Evolutionary conservation across 2,797 vertebrate species (phyloP).

Genomic region (Anabacerthia variegaticeps): DNA sequence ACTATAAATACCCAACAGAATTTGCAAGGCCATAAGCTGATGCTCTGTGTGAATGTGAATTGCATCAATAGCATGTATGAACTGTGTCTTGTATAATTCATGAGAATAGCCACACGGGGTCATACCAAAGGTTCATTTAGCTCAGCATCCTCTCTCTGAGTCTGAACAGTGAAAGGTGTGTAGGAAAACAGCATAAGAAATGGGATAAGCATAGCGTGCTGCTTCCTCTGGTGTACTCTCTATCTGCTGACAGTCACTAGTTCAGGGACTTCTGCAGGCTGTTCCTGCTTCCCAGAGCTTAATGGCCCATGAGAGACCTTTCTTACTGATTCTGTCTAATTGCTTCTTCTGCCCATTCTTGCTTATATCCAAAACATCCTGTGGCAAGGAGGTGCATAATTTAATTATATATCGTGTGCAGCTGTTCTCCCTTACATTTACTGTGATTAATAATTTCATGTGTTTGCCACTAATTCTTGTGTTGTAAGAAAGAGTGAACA

Average conservation of each 20-base stretch:
- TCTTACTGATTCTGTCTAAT: background rate
- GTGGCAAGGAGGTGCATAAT: background rate
- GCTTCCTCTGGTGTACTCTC: background rate
- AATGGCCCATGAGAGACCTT: background rate
- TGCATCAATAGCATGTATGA: background rate
- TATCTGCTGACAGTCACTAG: background rate
- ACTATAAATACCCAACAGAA: background rate
- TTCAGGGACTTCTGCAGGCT: background rate
- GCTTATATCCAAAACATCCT: background rate
- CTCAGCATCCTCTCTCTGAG: background rate
- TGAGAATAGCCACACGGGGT: constrained; percentile 13
- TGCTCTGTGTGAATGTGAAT: background rate
- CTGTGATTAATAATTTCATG: background rate
- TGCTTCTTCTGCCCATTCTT: constrained; percentile 3
- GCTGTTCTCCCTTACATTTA: background rate
- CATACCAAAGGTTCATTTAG: constrained; percentile 2
- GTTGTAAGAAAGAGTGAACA: background rate
- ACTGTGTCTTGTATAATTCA: constrained; percentile 28
- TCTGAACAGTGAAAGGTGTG: background rate
- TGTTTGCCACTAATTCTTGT: background rate
- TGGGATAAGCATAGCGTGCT: background rate
- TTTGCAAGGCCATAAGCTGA: background rate
- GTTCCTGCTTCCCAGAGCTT: background rate
- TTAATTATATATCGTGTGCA: background rate
- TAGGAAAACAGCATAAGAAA: background rate